Percentiles rank a stretch among this genome's conserved stretches.
Conservation (phyloP, 2,888 invertebrate species). For the Cheilosia scutellata region DNA sequence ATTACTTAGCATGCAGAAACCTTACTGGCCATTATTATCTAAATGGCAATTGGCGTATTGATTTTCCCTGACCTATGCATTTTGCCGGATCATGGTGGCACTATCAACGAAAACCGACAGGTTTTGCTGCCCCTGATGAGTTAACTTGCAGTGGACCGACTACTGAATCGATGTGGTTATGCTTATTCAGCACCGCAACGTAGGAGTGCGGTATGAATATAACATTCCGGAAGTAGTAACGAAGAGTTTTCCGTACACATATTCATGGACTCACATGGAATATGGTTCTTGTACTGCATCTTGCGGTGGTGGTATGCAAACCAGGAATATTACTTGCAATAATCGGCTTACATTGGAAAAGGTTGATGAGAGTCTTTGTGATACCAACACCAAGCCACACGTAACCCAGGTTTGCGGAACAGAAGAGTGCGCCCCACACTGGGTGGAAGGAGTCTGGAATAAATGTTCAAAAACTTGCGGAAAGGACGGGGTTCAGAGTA, state of each 20-base stretch:
- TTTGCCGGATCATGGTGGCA: slow-evolving; percentile 95
- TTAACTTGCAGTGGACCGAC: slow-evolving; percentile 94
- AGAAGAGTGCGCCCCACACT: slow-evolving; percentile 91
- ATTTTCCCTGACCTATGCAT: slow-evolving; percentile 91
- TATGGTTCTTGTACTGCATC: slow-evolving; percentile 93
- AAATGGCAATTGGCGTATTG: slow-evolving; percentile 97
- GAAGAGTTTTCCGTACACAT: slow-evolving; percentile 89
- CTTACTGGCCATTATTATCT: slow-evolving; percentile 93
- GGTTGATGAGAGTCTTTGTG: slow-evolving; percentile 92
- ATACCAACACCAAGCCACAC: slow-evolving; percentile 89
- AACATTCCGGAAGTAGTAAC: slow-evolving; percentile 91
- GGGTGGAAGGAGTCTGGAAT: slow-evolving; percentile 92
- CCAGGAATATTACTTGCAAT: slow-evolving; percentile 92
- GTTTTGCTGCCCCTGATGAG: slow-evolving; percentile 93
- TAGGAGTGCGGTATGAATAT: slow-evolving; percentile 95
- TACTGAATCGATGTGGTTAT: slow-evolving; percentile 93
- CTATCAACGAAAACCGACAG: slow-evolving; percentile 93
- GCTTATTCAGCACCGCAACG: slow-evolving; percentile 92
- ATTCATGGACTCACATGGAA: slow-evolving; percentile 90
- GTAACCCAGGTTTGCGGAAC: slow-evolving; percentile 89
- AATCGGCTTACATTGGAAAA: slow-evolving; percentile 89
- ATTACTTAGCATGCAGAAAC: slow-evolving; percentile 95
- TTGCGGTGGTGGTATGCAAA: slow-evolving; percentile 95
- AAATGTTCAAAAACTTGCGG: slow-evolving; percentile 94
- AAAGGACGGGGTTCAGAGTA: slow-evolving; percentile 88